These are phyloP conservation scores for Dendrocincla fuliginosa DNA, from an alignment of 2,797 vertebrate genomes.

Conservation along the genomic window DNA sequence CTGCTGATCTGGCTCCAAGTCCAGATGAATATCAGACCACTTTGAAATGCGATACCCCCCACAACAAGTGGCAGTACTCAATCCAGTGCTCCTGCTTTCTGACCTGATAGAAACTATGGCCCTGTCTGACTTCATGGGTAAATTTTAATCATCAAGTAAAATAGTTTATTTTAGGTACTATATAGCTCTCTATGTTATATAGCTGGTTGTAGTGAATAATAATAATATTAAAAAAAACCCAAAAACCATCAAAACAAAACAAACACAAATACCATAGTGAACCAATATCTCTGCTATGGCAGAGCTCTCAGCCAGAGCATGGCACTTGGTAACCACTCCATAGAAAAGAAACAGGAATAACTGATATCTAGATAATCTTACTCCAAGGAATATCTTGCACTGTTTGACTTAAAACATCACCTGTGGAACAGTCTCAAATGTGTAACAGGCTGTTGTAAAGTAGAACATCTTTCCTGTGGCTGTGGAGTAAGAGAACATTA, in stretches of 20 bases:
- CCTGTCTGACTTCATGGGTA: not conserved
- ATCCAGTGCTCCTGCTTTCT: not conserved
- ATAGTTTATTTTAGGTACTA: not conserved
- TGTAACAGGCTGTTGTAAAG: not conserved
- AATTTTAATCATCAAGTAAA: not conserved
- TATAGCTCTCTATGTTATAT: too few species aligned
- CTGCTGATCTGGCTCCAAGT: not conserved
- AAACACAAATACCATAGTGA: not conserved
- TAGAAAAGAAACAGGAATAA: not conserved
- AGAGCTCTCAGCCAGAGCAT: not conserved
- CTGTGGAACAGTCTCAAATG: rapidly evolving
- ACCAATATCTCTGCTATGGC: not conserved
- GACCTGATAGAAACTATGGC: not conserved
- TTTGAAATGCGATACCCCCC: not conserved
- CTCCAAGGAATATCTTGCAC: not conserved
- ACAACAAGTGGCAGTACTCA: not conserved
- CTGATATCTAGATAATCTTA: not conserved
- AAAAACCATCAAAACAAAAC: not conserved
- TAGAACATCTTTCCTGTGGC: rapidly evolving
- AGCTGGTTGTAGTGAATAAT: not conserved
- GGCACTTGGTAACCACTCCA: not conserved
- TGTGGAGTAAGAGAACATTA: not conserved
- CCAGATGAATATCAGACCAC: not conserved
- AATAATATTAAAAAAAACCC: not conserved
- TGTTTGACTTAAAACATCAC: not conserved